Base-by-base conservation (phyloP, 2,888 invertebrate genomes). In the Sinopyrophorus schimmeli region DNA sequence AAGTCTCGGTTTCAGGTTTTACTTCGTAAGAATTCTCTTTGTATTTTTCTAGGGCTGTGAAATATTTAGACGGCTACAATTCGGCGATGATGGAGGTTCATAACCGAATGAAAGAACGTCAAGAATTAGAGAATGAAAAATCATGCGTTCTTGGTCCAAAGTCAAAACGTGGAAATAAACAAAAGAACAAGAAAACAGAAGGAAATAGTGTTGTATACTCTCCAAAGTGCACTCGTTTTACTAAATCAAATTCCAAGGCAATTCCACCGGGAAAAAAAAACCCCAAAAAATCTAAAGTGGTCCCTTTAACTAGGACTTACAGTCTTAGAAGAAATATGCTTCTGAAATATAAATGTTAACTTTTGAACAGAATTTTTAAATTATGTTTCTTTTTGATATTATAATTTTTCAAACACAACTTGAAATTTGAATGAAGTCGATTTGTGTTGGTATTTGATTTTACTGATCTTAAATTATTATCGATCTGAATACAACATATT, bases 71-170 rank as follows among this genome's bases (percentile, higher is more conserved):
- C 20, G 73, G 74, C 0, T 81, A 79, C 53, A 82, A 81, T 1
- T 76, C 79, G 30, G 80, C 78, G 1, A 82, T 82, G 82, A 72
- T 79, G 44, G 75, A 69, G 62, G 71, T 80, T 1, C 67, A 77
- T 53, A 73, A 64, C 59, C 69, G 72, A 41, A 80, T 77, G 68
- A 73, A 76, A 48, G 77, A 77, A 54, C 63, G 76, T 23, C 73
- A 76, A 60, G 71, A 71, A 5, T 72, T 73, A 28, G 77, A 78
- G 52, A 72, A 62, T 49, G 53, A 68, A 6, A 73, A 34, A n/a
- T n/a, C n/a, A n/a, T n/a, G n/a, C n/a, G 6, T 34, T 14, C 15
- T 27, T n/a, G n/a, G n/a, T 7, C 6, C 12, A n/a, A 40, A 35
- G 9, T 21, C 35, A 0, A 50, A 41, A 9, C 1, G 3, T 21